Evolutionary conservation across 2,888 invertebrate genomes (phyloP).

Genomic region (Polyommatus iphigenia): DNA sequence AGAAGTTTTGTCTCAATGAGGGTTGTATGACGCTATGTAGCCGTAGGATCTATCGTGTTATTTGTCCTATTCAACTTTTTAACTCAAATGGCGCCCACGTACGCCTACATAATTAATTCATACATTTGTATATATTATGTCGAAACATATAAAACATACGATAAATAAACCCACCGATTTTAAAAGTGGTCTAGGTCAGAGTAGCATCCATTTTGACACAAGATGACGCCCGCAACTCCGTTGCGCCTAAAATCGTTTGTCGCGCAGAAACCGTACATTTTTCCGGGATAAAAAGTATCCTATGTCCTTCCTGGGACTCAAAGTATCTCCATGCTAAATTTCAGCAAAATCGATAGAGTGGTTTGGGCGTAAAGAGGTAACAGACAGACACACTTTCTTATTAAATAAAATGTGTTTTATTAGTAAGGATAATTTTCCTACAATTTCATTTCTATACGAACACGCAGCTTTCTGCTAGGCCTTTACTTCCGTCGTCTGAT

Average conservation of each 20-base stretch:
- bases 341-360: no score
- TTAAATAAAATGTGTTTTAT: no score
- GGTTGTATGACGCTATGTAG: no score
- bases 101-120: neutral
- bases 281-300: no score
- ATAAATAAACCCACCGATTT: neutral
- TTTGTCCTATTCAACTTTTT: neutral
- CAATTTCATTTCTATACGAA: neutral
- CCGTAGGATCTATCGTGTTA: no score
- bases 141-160: neutral
- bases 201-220: no score
- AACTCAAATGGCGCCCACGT: neutral
- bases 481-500: neutral
- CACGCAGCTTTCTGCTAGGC: neutral
- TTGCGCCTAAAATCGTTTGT: no score
- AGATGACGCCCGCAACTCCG: no score
- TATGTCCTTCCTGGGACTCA: no score
- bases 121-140: constrained; percentile 8
- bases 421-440: neutral
- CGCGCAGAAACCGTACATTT: no score
- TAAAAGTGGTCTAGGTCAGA: neutral
- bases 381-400: neutral
- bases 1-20: neutral
- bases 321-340: no score
- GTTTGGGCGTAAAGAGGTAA: no score